Base-by-base conservation (phyloP, 2,113 vertebrate species). In the Varanus salvator region DNA sequence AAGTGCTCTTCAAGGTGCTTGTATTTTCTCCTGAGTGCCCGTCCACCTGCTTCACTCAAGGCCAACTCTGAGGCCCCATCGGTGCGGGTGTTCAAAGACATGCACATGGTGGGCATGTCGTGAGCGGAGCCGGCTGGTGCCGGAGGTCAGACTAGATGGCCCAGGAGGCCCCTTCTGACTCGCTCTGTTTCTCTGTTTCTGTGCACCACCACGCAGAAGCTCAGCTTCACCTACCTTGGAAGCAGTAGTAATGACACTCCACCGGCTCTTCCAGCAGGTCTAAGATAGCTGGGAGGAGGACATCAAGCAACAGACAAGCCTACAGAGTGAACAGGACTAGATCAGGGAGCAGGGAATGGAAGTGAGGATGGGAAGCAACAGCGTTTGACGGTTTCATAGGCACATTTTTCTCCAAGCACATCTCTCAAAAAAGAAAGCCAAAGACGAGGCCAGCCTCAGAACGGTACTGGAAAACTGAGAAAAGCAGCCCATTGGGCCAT, bases 211-310 rank as follows among this genome's bases (percentile, higher is more conserved):
- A 34, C 12, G 6, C 19, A 1, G 5, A 2, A 44, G 3, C 44
- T 3, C 12, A n/a, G 8, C 3, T 34, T 25, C 31, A 84, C 88
- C 88, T 95, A 99, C 98, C 98, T 98, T 99, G 98, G 89, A 98
- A 98, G 66, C 97, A 96, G 92, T 97, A 97, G 94, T 97, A 98
- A 92, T 97, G 97, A 88, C 95, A 97, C 82, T 98, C 96, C 90
- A 97, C 95, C 86, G 96, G 97, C 92, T 98, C 96, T 89, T 97
- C 96, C 89, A 97, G 98, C 91, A 98, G 77, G 78, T 92, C 85
- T 75, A 78, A 95, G 80, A 98, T 87, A 64, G 96, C 29, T 34
- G 98, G 97, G 88, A 98, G 98, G 87, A 99, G 66, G 12, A 97
- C 92, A 0, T 97, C 97, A 90, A 98, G 94, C 93, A 99, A 95